Evolutionary conservation across 92 coral and sea anemone species (phyloP).

Genomic region (Epizoanthus rinbou): DNA sequence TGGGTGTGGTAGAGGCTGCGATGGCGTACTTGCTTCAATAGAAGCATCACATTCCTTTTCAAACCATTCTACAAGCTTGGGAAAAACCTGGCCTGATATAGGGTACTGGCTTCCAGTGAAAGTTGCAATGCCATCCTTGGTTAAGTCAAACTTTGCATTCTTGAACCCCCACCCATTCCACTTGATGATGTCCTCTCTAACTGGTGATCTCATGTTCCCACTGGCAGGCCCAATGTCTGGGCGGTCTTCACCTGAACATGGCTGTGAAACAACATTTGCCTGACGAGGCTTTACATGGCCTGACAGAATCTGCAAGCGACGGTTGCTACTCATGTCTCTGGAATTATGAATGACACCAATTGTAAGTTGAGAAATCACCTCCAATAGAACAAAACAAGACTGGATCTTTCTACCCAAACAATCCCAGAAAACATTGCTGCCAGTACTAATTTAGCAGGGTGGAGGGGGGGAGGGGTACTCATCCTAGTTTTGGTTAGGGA

Average conservation of each 20-base stretch:
- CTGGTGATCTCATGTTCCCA: constrained; percentile 61
- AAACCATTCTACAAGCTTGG: constrained; percentile 92
- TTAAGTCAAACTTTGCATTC: constrained; percentile 78
- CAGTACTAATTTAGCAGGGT: no score
- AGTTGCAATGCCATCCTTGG: constrained; percentile 69
- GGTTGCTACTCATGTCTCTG: constrained; percentile 62
- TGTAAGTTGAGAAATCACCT: no score
- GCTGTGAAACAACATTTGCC: not conserved
- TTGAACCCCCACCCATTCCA: constrained; percentile 99
- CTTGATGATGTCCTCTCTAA: constrained; percentile 68
- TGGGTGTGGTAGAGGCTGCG: constrained; percentile 89
- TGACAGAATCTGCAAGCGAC: constrained; percentile 68
- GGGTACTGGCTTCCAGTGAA: constrained; percentile 87
- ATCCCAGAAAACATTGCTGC: no score
- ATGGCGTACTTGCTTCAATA: constrained; percentile 61
- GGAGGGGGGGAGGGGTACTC: no score
- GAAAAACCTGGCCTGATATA: constrained; percentile 89
- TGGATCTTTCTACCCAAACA: no score
- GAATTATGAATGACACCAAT: not conserved
- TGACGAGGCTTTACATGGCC: constrained; percentile 57
- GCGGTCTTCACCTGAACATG: constrained; percentile 27
- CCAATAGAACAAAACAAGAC: no score
- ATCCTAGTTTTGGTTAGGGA: no score
- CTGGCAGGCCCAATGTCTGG: constrained; percentile 20
- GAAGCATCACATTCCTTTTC: constrained; percentile 82